phyloP scores from a whole-genome alignment of 2,797 vertebrate genomes.

The Heteromormyrus szaboi region DNA sequence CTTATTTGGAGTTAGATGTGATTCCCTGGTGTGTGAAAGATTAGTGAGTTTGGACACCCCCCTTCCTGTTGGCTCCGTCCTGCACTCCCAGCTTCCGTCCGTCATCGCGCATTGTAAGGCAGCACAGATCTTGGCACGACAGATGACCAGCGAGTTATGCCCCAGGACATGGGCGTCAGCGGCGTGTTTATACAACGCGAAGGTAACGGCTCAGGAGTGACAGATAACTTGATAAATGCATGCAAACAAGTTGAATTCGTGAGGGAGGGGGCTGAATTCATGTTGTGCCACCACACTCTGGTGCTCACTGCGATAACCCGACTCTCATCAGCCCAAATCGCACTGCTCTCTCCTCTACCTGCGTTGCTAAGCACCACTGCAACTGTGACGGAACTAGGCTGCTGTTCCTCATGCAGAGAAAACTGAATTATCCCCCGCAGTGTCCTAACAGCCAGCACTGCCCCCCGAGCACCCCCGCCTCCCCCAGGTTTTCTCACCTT shows the following conservation, averaged over 20 bases:
- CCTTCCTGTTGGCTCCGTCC: background rate
- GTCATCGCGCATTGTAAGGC: background rate
- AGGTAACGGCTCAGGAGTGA: background rate
- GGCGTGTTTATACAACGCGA: background rate
- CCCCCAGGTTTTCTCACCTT: conserved; percentile 50
- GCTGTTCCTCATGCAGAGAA: background rate
- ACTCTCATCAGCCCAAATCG: background rate
- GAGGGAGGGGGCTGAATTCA: background rate
- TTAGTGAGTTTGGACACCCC: background rate
- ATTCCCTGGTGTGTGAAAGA: background rate
- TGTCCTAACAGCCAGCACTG: background rate
- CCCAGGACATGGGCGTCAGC: background rate
- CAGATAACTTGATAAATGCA: background rate
- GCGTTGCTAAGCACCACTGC: background rate
- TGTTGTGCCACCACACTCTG: background rate
- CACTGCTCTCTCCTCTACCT: background rate
- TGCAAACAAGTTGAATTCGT: background rate
- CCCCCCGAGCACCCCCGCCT: background rate
- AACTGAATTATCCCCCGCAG: background rate
- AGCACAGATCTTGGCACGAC: background rate
- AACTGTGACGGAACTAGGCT: background rate
- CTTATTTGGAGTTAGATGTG: background rate
- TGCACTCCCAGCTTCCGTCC: background rate
- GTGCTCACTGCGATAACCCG: background rate
- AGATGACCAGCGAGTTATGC: background rate